Percentiles rank a stretch among this genome's conserved stretches.
These are phyloP conservation scores for Diglossa brunneiventris DNA, from an alignment of 2,113 vertebrate species.

Conservation along the genomic window DNA sequence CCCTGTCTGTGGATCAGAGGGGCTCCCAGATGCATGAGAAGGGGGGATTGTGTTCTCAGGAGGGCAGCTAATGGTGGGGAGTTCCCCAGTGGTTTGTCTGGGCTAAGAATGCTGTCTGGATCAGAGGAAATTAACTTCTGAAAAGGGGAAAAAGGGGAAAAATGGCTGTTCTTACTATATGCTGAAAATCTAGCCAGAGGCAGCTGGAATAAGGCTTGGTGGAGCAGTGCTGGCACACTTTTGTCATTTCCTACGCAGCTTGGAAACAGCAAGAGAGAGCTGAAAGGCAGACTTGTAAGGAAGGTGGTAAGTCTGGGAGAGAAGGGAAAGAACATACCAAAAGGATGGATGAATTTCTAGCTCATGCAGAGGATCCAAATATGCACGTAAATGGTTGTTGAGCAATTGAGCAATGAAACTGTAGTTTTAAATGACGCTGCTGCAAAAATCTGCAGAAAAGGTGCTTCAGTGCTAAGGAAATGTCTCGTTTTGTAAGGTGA, in stretches of 20 bases:
- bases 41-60: not conserved
- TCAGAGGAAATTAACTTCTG: not conserved
- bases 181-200: not conserved
- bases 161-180: not conserved
- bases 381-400: not conserved
- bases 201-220: not conserved
- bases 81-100: not conserved
- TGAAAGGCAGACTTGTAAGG: slow-evolving; percentile 19
- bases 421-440: not conserved
- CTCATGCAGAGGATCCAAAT: not conserved
- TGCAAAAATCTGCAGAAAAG: not conserved
- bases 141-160: not conserved
- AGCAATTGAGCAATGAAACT: not conserved
- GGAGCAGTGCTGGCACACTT: not conserved
- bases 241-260: slow-evolving; percentile 1
- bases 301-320: not conserved
- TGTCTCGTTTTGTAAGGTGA: not conserved
- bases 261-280: not conserved
- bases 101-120: not conserved
- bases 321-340: not conserved
- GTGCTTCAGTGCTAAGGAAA: not conserved
- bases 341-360: not conserved
- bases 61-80: not conserved
- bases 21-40: not conserved
- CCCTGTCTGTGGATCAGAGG: not conserved